A percentile compares a stretch with the other conserved stretches of the same genome.
phyloP scores from a whole-genome alignment of 2,888 invertebrate species.

The Hololepta plana region DNA sequence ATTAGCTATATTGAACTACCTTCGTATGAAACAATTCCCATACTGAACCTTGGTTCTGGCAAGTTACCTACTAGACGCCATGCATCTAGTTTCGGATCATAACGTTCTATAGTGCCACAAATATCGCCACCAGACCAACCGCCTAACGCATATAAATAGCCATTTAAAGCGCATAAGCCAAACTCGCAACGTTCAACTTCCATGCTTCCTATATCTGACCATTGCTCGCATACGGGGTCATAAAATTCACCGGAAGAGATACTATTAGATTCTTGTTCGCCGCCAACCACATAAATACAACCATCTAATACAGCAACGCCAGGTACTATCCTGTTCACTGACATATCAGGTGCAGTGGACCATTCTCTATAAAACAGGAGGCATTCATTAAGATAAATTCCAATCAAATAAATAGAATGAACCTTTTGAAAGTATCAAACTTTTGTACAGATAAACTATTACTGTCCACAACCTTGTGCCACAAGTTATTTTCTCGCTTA shows the following conservation, averaged over 20 bases:
- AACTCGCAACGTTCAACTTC: constrained; percentile 78
- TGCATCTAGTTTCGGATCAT: constrained; percentile 57
- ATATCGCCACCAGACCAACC: constrained; percentile 90
- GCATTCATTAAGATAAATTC: not conserved
- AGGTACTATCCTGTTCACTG: constrained; percentile 70
- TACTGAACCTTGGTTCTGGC: constrained; percentile 74
- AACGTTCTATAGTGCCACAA: constrained; percentile 74
- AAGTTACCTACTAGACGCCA: constrained; percentile 66
- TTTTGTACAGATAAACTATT: constrained; percentile 69
- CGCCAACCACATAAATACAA: constrained; percentile 78
- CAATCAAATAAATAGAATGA: too few relatives aligned
- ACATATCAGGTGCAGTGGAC: constrained; percentile 66
- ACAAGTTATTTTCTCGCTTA: constrained; percentile 56
- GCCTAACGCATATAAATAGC: constrained; percentile 74
- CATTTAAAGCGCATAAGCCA: constrained; percentile 69
- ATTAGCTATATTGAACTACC: constrained; percentile 33
- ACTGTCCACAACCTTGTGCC: constrained; percentile 54
- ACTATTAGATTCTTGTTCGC: constrained; percentile 79
- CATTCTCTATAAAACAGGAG: constrained; percentile 40
- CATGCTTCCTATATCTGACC: constrained; percentile 40
- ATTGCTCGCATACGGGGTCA: constrained; percentile 32
- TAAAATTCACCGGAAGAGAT: constrained; percentile 75
- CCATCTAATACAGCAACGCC: constrained; percentile 69
- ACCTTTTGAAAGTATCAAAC: constrained; percentile 61
- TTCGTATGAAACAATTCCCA: constrained; percentile 75